A percentile compares a stretch with the other conserved stretches of the same genome.
Conservation (phyloP, 2,797 vertebrate genomes). For the Tamandua tetradactyla region DNA sequence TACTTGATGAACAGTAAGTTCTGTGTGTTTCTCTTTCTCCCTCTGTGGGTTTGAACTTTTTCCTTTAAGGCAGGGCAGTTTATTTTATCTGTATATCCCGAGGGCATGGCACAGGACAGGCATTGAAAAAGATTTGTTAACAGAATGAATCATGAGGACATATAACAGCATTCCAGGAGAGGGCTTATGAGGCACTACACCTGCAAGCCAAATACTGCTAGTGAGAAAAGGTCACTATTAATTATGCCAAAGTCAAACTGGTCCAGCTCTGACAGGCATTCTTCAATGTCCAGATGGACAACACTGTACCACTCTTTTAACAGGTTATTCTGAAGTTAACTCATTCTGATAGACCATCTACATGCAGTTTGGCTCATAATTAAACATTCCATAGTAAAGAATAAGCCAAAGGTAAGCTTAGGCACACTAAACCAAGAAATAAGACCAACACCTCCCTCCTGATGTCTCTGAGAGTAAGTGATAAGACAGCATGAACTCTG, state of each 20-base stretch:
- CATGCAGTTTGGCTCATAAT: background rate
- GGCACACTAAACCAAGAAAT: background rate
- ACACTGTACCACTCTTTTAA: background rate
- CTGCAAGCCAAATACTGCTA: background rate
- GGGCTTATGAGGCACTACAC: background rate
- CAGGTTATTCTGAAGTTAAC: slow-evolving; percentile 6
- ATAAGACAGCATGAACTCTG: background rate
- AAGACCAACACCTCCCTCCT: background rate
- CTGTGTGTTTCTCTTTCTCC: background rate
- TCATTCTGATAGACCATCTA: background rate
- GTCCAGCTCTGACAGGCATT: background rate
- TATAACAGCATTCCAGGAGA: background rate
- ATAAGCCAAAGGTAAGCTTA: background rate
- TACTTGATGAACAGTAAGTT: background rate
- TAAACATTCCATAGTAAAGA: background rate
- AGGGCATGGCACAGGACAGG: background rate
- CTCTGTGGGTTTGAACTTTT: background rate
- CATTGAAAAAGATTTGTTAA: slow-evolving; percentile 19
- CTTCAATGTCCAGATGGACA: background rate
- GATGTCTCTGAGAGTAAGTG: background rate
- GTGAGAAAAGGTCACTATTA: slow-evolving; percentile 47
- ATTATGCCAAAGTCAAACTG: slow-evolving; percentile 30
- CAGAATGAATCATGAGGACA: background rate
- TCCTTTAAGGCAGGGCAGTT: background rate
- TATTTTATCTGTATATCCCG: slow-evolving; percentile 23